These are phyloP conservation scores for Orchesella flavescens DNA, from an alignment of 2,888 invertebrate genomes.

Conservation along the genomic window DNA sequence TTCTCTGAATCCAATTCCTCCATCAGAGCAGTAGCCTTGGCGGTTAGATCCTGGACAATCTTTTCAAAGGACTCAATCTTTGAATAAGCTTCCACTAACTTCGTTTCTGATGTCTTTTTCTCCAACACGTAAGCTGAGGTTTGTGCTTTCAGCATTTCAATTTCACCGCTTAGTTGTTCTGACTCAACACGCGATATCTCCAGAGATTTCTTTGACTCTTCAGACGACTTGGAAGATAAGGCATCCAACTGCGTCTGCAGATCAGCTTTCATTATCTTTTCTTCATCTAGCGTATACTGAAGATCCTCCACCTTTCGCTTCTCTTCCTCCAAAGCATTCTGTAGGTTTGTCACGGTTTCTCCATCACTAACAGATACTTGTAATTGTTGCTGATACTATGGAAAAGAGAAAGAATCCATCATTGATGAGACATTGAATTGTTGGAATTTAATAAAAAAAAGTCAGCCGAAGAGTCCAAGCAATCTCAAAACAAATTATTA, in stretches of 20 bases:
- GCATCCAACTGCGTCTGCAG: constrained; percentile 78
- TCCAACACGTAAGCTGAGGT: constrained; percentile 24
- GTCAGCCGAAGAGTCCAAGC: background rate
- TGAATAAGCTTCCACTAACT: constrained; percentile 46
- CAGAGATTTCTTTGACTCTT: constrained; percentile 23
- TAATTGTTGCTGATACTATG: constrained; percentile 44
- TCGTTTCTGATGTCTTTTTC: constrained; percentile 62
- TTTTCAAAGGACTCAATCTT: constrained; percentile 33
- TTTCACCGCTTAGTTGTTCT: constrained; percentile 61
- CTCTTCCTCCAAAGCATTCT: constrained; percentile 81
- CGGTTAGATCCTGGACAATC: constrained; percentile 50
- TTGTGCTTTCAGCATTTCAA: constrained; percentile 57
- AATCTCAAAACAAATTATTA: background rate
- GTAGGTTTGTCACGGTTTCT: constrained; percentile 54
- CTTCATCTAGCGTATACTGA: constrained; percentile 92
- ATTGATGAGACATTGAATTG: no score
- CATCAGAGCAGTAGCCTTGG: constrained; percentile 36
- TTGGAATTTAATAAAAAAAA: background rate
- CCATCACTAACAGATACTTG: constrained; percentile 30
- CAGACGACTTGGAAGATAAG: constrained; percentile 34
- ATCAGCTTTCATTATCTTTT: constrained; percentile 90
- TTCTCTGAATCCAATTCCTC: constrained; percentile 5
- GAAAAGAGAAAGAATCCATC: background rate
- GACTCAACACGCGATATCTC: constrained; percentile 14
- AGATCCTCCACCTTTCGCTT: constrained; percentile 89